phyloP scores from a whole-genome alignment of 1,140 invertebrate species.

The Temnothorax nylanderi region DNA sequence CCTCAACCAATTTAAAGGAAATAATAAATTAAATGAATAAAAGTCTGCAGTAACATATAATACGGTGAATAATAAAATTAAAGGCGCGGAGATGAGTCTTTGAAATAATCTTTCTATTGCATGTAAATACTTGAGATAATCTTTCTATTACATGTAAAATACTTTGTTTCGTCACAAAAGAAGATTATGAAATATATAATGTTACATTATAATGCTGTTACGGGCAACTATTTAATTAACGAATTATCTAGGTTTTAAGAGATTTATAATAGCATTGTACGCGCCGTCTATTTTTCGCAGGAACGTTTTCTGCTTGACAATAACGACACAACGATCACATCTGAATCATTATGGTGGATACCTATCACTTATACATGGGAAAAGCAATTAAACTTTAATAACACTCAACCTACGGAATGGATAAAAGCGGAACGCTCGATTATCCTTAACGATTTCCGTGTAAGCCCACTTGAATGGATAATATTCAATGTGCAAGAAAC shows the following conservation, averaged over 20 bases:
- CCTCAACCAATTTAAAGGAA: too few species aligned
- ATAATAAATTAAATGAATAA: too few species aligned
- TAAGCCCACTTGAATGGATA: constrained; percentile 88
- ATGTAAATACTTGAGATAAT: too few species aligned
- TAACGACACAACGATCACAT: constrained; percentile 72
- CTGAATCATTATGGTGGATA: constrained; percentile 91
- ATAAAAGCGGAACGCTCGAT: constrained; percentile 85
- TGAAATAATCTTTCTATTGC: too few species aligned
- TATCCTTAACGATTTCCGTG: constrained; percentile 77
- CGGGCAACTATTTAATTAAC: neutral
- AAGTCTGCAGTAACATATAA: too few species aligned
- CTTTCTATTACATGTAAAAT: neutral
- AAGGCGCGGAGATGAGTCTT: too few species aligned
- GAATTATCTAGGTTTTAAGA: neutral
- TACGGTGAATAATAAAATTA: too few species aligned
- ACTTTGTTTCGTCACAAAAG: neutral
- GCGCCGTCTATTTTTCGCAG: constrained; percentile 77
- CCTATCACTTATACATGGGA: constrained; percentile 92
- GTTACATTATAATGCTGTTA: neutral
- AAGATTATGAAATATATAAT: neutral
- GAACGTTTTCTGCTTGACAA: constrained; percentile 87
- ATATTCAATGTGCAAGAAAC: constrained; percentile 93
- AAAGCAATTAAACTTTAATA: constrained; percentile 87
- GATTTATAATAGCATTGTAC: neutral
- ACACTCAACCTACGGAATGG: constrained; percentile 91